phyloP scores from a whole-genome alignment of 2,113 vertebrate genomes.

The Mirounga angustirostris region DNA sequence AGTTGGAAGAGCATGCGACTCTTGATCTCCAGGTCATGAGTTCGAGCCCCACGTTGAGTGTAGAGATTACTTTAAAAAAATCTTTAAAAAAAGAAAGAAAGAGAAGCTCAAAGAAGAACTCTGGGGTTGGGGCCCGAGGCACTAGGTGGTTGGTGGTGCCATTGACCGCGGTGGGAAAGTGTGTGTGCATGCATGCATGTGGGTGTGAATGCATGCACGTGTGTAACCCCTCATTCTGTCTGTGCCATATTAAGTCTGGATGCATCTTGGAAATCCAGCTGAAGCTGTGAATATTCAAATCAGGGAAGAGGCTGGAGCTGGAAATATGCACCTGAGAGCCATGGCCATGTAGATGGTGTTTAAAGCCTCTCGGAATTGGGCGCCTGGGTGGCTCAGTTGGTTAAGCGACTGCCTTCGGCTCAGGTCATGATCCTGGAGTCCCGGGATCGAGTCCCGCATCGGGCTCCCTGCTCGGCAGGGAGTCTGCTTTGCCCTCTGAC shows the following conservation, averaged over 20 bases:
- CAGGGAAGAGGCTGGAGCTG: not conserved
- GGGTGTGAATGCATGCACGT: no score
- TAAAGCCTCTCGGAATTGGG: not conserved
- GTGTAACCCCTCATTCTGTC: rapidly evolving
- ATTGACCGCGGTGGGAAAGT: not conserved
- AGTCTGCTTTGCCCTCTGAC: no score
- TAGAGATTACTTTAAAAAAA: not conserved
- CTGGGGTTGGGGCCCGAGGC: not conserved
- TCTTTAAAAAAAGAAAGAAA: not conserved
- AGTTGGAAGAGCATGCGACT: not conserved
- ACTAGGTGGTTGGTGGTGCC: not conserved
- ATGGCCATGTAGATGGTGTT: rapidly evolving
- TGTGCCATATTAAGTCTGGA: not conserved
- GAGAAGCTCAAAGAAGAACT: not conserved
- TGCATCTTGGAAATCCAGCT: not conserved
- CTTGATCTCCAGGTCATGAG: not conserved
- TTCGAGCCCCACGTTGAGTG: not conserved
- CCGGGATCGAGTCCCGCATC: no score
- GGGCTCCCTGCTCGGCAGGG: no score
- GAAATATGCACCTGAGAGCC: not conserved
- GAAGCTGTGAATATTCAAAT: not conserved
- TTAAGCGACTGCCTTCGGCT: no score
- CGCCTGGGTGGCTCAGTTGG: no score
- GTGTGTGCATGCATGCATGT: not conserved
- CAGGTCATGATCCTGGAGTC: no score